phyloP scores from a whole-genome alignment of 2,888 invertebrate genomes.

The Ophioninae sp. region DNA sequence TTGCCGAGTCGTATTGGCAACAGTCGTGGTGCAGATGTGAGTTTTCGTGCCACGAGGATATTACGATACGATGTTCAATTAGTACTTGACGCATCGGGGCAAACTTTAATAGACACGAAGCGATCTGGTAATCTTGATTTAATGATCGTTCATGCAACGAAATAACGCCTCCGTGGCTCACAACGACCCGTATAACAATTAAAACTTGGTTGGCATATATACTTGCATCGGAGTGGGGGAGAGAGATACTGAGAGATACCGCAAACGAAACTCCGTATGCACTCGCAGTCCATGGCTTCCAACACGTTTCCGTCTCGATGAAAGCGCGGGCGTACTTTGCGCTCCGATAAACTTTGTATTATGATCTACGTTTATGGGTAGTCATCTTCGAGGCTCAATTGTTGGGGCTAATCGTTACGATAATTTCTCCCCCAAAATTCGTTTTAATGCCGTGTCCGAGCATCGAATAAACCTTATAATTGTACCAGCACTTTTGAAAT shows the following conservation, averaged over 20 bases:
- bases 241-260: conserved; percentile 1
- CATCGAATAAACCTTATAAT: conserved; percentile 23
- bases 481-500: conserved; percentile 14
- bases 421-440: conserved; percentile 25
- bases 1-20: conserved; percentile 6
- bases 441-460: conserved; percentile 20
- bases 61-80: conserved; percentile 56
- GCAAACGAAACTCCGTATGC: conserved; percentile 17
- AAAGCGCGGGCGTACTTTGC: conserved; percentile 41
- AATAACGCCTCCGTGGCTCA: conserved; percentile 59
- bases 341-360: conserved; percentile 72
- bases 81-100: conserved; percentile 41
- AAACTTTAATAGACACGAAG: conserved; percentile 52
- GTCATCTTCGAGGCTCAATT: conserved; percentile 58
- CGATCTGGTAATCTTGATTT: conserved; percentile 67
- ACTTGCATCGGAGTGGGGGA: neutral
- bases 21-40: neutral
- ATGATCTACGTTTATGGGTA: conserved; percentile 69
- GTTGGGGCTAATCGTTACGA: conserved; percentile 43
- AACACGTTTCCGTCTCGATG: conserved; percentile 28
- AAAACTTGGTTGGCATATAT: conserved; percentile 69
- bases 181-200: conserved; percentile 74
- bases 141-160: conserved; percentile 61
- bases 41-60: conserved; percentile 20
- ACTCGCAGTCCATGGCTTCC: conserved; percentile 2